Evolutionary conservation across 2,113 vertebrate species (phyloP), one percentile per base, ranked within the genome.

Genomic region (Mus musculus): DNA sequence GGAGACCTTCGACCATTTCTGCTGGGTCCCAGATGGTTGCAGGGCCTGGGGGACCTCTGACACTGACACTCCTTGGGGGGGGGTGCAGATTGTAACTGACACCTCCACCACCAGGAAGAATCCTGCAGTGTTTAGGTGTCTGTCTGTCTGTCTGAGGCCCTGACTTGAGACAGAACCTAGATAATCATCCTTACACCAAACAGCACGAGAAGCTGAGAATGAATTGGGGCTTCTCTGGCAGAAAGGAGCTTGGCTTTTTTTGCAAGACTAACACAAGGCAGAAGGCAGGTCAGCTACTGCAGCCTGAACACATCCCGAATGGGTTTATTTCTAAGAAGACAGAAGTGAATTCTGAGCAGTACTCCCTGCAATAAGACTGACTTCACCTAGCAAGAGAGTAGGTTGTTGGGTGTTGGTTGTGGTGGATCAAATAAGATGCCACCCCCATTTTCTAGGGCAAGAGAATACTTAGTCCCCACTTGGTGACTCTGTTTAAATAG

Each of bases 51-150:
- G 42, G 2, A 33, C 7, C 49, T 49, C 4, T 33, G 63, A n/a
- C 3, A 17, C 46, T 2, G 4, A 28, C 22, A 16, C 11, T 52
- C 3, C 6, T 13, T 0, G 56, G 22, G 17, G 12, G 16, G 69
- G 1, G 16, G 5, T 49, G 0, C 5, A 89, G 61, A 8, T 30
- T 17, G 7, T 33, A 28, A n/a, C 54, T 61, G 20, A 19, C 22
- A n/a, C 19, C 9, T 90, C 76, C 33, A 33, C 2, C 0, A 59
- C 71, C 36, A n/a, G 16, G 28, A 77, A 89, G 36, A 91, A 54
- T 10, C 9, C 33, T 17, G 17, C 11, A 14, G 10, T 17, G 1
- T 26, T 42, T 28, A 49, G 75, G 30, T 54, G 12, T 61, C 59
- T 61, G 59, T 65, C 63, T 5, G 88, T 76, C 80, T 36, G 72